phyloP scores from a whole-genome alignment of 1,140 invertebrate genomes.

The Bombus terrestris region DNA sequence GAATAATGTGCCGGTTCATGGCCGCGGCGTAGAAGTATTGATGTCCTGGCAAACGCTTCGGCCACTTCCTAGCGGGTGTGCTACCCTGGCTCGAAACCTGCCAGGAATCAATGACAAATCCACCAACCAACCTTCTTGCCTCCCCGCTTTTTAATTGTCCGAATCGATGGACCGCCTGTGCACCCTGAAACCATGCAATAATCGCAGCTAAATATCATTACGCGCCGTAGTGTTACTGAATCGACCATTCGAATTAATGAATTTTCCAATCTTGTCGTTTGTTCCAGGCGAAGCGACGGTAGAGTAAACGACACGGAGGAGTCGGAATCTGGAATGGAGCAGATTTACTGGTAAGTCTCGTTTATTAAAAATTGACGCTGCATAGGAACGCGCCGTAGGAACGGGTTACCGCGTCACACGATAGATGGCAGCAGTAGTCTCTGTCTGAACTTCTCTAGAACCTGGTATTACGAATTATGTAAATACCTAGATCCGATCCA shows the following conservation, averaged over 20 bases:
- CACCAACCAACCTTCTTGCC: constrained; percentile 45
- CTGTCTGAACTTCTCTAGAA: no score
- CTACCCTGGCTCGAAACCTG: constrained; percentile 70
- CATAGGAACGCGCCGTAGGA: background rate
- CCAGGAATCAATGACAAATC: constrained; percentile 79
- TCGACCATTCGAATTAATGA: background rate
- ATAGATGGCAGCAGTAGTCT: constrained; percentile 19
- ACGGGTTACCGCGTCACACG: background rate
- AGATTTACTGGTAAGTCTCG: background rate
- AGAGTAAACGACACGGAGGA: no score
- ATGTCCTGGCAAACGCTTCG: constrained; percentile 70
- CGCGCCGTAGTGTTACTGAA: no score
- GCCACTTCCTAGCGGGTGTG: constrained; percentile 76
- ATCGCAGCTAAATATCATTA: background rate
- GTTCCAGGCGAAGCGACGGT: background rate
- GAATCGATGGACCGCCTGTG: constrained; percentile 41
- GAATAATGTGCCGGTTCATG: constrained; percentile 43
- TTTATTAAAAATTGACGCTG: constrained; percentile 16
- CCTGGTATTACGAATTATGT: no score
- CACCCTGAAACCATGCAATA: background rate
- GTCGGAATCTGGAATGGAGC: background rate
- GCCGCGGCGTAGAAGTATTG: constrained; percentile 71
- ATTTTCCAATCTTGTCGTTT: background rate
- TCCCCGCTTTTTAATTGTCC: constrained; percentile 54
- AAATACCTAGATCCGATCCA: no score